phyloP scores from a whole-genome alignment of 2,888 invertebrate species.

The Chelonus formosanus region DNA sequence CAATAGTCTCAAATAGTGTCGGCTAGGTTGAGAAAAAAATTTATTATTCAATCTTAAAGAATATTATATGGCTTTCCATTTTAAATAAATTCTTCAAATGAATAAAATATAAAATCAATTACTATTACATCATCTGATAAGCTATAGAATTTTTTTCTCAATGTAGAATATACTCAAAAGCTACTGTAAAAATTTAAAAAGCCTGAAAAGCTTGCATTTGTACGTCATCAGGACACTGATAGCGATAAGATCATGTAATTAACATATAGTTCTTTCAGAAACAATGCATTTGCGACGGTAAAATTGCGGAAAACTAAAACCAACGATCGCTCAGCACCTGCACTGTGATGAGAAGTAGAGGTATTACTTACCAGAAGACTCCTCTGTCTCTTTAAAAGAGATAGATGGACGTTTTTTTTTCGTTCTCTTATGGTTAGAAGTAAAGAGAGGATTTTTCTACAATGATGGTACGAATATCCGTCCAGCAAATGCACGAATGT shows the following conservation, averaged over 20 bases:
- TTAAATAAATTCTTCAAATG: too few species aligned
- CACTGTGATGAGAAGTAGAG: slow-evolving; percentile 60
- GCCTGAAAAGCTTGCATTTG: too few species aligned
- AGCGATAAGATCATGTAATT: slow-evolving; percentile 8
- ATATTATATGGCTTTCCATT: too few species aligned
- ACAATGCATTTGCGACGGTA: slow-evolving; percentile 87
- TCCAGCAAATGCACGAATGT: slow-evolving; percentile 33
- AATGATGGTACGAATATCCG: slow-evolving; percentile 39
- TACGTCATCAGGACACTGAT: background rate
- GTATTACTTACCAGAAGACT: slow-evolving; percentile 20
- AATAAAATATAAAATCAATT: too few species aligned
- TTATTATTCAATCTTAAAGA: too few species aligned
- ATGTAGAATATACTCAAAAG: too few species aligned
- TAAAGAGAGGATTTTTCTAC: slow-evolving; percentile 19
- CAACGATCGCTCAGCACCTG: slow-evolving; percentile 85
- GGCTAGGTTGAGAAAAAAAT: too few species aligned
- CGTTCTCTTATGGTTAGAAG: background rate
- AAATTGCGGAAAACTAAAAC: slow-evolving; percentile 88
- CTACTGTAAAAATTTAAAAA: too few species aligned
- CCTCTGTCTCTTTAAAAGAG: slow-evolving; percentile 23
- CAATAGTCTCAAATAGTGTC: too few species aligned
- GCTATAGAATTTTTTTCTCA: too few species aligned
- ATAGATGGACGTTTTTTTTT: slow-evolving; percentile 13
- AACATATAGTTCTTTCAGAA: slow-evolving; percentile 60
- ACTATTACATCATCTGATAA: too few species aligned